A percentile compares a stretch with the other conserved stretches of the same genome.
Conservation (phyloP, 2,113 vertebrate genomes). For the Alethe diademata region DNA sequence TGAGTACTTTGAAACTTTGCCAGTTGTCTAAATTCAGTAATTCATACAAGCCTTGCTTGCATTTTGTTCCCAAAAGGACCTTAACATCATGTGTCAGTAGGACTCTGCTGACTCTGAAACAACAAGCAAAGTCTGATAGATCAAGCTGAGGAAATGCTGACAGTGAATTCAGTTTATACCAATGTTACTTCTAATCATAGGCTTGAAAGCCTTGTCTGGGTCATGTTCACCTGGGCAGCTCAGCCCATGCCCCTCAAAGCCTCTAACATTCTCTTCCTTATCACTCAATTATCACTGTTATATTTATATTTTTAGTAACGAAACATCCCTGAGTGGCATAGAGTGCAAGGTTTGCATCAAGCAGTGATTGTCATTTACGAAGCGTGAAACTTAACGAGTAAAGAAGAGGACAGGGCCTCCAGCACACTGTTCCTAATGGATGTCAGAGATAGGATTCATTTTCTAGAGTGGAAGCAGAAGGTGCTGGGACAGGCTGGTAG, state of each 20-base stretch:
- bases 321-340: constrained; percentile 87
- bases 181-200: constrained; percentile 56
- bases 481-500: not conserved
- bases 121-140: constrained; percentile 29
- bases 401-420: not conserved
- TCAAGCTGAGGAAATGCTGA: constrained; percentile 49
- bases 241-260: constrained; percentile 33
- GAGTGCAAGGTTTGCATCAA: constrained; percentile 79
- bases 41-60: not conserved
- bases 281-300: constrained; percentile 14
- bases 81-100: not conserved
- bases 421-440: not conserved
- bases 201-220: constrained; percentile 92
- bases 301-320: constrained; percentile 63
- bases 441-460: not conserved
- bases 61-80: constrained; percentile 15
- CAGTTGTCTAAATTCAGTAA: not conserved
- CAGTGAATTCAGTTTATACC: constrained; percentile 77
- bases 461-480: constrained; percentile 28
- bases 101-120: not conserved
- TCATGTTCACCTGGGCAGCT: constrained; percentile 57
- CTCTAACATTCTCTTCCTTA: constrained; percentile 74
- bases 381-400: constrained; percentile 44
- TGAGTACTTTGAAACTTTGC: not conserved
- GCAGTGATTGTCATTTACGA: constrained; percentile 87